Conservation (phyloP, 2,797 vertebrate species). For the Sibirionetta formosa region DNA sequence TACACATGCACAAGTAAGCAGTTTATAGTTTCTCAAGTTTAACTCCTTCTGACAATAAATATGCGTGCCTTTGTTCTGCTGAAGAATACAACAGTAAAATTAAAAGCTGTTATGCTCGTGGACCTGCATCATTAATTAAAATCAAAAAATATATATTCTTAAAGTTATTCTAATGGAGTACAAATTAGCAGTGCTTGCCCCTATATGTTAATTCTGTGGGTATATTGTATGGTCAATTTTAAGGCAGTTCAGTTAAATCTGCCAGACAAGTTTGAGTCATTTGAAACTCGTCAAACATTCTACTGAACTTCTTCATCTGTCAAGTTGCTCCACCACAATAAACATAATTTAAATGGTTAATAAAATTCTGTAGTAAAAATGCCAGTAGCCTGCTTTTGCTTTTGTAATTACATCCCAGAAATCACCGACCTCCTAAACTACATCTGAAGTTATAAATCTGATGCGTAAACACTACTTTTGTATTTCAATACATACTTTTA, state of each 20-base stretch:
- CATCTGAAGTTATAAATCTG: not conserved
- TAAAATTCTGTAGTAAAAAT: not conserved
- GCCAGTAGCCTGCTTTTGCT: not conserved
- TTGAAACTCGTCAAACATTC: not conserved
- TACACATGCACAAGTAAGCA: rapidly evolving
- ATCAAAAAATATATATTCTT: not conserved
- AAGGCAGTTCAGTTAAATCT: not conserved
- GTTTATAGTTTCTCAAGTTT: not conserved
- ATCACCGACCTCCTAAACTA: not conserved
- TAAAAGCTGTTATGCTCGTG: not conserved
- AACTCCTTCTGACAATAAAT: not conserved
- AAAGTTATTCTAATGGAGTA: not conserved
- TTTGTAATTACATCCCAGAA: not conserved
- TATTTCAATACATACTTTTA: slow-evolving; percentile 83
- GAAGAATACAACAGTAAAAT: not conserved
- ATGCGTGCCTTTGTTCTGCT: not conserved
- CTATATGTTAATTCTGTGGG: not conserved
- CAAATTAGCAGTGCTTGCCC: rapidly evolving
- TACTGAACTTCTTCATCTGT: not conserved
- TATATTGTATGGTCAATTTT: not conserved
- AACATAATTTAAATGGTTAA: not conserved
- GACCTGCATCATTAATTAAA: not conserved
- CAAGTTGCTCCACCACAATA: not conserved
- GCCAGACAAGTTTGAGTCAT: not conserved
- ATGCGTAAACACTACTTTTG: not conserved